Evolutionary conservation across 2,113 vertebrate species (phyloP).

Genomic region (Lipotes vexillifer): DNA sequence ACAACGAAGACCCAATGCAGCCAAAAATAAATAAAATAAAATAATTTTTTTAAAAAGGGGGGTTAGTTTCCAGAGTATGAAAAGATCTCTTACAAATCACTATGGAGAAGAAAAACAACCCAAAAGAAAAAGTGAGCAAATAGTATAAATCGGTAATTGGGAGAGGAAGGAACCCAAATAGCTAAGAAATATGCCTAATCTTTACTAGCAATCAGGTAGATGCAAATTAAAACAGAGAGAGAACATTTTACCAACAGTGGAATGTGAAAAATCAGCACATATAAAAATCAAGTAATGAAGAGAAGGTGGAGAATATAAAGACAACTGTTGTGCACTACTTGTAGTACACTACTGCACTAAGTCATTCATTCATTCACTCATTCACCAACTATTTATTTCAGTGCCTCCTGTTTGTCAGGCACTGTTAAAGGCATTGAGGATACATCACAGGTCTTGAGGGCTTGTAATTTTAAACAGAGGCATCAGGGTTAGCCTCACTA

Average conservation of each 20-base stretch:
- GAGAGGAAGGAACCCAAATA: not conserved
- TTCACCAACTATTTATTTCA: too few species aligned
- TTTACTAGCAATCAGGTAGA: not conserved
- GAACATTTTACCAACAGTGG: not conserved
- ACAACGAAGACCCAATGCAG: too few species aligned
- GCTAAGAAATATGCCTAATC: not conserved
- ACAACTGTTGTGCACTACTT: not conserved
- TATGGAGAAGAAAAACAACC: not conserved
- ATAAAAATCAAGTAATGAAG: not conserved
- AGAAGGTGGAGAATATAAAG: not conserved
- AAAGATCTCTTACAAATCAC: not conserved
- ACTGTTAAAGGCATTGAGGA: not conserved
- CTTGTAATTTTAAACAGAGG: not conserved
- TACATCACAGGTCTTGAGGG: not conserved
- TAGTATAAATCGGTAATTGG: not conserved
- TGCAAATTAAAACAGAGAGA: not conserved
- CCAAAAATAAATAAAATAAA: too few species aligned
- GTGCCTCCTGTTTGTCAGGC: not conserved
- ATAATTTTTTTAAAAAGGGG: accelerated
- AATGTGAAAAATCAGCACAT: not conserved
- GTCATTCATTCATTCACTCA: not conserved
- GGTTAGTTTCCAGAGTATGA: not conserved
- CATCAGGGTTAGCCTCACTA: not conserved
- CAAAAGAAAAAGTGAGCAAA: not conserved
- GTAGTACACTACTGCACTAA: too few species aligned